Conservation (phyloP, 2,113 vertebrate species). For the Xenotilapia longispinis region DNA sequence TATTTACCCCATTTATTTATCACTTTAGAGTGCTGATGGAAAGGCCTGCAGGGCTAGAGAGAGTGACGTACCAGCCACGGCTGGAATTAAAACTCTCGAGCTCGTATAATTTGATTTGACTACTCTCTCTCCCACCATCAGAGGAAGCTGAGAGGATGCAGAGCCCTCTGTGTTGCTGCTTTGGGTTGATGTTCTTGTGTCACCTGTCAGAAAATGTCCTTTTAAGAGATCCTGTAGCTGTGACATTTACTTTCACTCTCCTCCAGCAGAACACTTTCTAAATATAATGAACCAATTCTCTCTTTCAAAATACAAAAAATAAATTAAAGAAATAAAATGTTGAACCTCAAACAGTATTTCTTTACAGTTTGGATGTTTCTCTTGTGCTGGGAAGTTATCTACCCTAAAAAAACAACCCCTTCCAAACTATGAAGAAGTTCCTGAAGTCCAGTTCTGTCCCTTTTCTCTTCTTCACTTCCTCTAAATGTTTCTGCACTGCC, state of each 20-base stretch:
- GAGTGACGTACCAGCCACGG: neutral
- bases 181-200: neutral
- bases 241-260: neutral
- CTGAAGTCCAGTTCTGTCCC: neutral
- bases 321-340: neutral
- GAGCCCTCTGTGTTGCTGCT: neutral
- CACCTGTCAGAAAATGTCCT: neutral
- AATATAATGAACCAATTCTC: neutral
- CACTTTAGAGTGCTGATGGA: conserved; percentile 23
- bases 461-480: neutral
- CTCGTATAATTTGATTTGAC: conserved; percentile 26
- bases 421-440: neutral
- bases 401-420: fast-evolving
- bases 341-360: neutral
- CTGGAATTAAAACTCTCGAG: conserved; percentile 35
- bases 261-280: neutral
- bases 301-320: neutral
- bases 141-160: neutral
- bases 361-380: neutral
- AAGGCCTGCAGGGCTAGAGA: neutral
- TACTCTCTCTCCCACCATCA: neutral
- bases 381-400: neutral
- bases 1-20: conserved; percentile 55
- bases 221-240: neutral
- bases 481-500: neutral